phyloP scores from a whole-genome alignment of 2,888 invertebrate species.

The Hirtodrosophila trivittata region DNA sequence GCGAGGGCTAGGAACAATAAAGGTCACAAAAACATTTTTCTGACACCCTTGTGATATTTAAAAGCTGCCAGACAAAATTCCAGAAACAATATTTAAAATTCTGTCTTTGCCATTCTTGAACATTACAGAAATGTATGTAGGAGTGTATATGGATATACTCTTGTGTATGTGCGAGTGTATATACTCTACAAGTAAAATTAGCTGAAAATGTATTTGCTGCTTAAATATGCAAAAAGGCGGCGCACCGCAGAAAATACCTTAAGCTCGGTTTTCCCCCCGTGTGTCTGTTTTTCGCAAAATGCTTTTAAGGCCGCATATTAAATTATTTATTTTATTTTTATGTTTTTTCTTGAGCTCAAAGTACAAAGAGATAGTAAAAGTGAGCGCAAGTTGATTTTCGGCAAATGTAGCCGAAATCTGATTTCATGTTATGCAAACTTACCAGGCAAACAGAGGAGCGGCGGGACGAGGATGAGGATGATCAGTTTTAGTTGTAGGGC shows the following conservation, averaged over 20 bases:
- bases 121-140: background rate
- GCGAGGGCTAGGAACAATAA: too few relatives aligned
- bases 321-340: slow-evolving; percentile 40
- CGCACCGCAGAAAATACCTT: slow-evolving; percentile 28
- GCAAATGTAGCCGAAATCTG: slow-evolving; percentile 45
- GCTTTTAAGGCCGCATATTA: slow-evolving; percentile 46
- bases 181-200: slow-evolving; percentile 10
- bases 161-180: background rate
- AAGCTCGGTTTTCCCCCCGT: slow-evolving; percentile 8
- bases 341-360: slow-evolving; percentile 7
- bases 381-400: slow-evolving; percentile 55
- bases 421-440: slow-evolving; percentile 58
- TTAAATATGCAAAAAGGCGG: slow-evolving; percentile 38
- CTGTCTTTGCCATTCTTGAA: background rate
- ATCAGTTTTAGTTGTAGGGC: slow-evolving; percentile 45
- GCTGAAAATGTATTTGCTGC: slow-evolving; percentile 8
- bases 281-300: slow-evolving; percentile 27
- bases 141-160: background rate
- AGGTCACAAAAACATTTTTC: too few relatives aligned
- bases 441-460: slow-evolving; percentile 55
- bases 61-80: background rate
- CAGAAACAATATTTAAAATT: background rate
- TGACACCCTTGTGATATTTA: too few relatives aligned
- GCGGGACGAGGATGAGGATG: slow-evolving; percentile 27
- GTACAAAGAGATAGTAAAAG: slow-evolving; percentile 9